phyloP scores from a whole-genome alignment of 2,888 invertebrate genomes.

The Chalcis sispes region DNA sequence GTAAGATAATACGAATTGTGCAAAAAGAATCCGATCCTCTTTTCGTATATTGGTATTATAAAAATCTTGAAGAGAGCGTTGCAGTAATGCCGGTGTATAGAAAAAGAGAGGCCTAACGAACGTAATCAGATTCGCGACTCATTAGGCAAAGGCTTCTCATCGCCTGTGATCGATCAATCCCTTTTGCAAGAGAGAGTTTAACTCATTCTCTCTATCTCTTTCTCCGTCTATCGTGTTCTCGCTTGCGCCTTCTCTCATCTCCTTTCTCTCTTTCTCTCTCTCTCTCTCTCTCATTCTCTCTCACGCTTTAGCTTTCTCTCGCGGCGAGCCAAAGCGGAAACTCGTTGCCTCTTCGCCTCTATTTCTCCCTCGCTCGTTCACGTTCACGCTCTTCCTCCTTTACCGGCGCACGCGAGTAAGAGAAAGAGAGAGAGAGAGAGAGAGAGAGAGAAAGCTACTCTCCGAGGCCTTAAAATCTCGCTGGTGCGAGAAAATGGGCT shows the following conservation, averaged over 20 bases:
- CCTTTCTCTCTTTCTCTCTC: background rate
- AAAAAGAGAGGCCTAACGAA: constrained; percentile 36
- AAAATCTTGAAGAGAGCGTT: background rate
- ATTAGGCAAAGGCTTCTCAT: constrained; percentile 55
- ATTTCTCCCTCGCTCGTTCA: constrained; percentile 14
- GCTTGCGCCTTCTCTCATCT: constrained; percentile 2
- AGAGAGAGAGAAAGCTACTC: constrained; percentile 1
- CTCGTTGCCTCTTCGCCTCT: constrained; percentile 25
- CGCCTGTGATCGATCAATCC: constrained; percentile 50
- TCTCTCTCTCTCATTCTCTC: background rate
- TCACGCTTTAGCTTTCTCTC: background rate
- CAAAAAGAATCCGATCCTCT: background rate
- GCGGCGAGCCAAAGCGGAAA: constrained; percentile 31
- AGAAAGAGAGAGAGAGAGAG: background rate
- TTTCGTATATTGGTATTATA: too few relatives aligned
- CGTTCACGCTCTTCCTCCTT: constrained; percentile 2
- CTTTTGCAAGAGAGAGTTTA: constrained; percentile 22
- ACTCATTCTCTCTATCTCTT: constrained; percentile 3
- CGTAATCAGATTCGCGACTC: constrained; percentile 54
- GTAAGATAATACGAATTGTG: too few relatives aligned
- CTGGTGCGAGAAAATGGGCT: constrained; percentile 60
- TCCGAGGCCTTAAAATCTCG: constrained; percentile 47
- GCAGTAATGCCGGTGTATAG: background rate
- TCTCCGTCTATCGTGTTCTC: background rate
- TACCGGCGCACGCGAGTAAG: background rate